Percentiles rank a stretch among this genome's conserved stretches.
These are phyloP conservation scores for Paraescarpia echinospica DNA, from an alignment of 1,140 invertebrate genomes.

Conservation along the genomic window DNA sequence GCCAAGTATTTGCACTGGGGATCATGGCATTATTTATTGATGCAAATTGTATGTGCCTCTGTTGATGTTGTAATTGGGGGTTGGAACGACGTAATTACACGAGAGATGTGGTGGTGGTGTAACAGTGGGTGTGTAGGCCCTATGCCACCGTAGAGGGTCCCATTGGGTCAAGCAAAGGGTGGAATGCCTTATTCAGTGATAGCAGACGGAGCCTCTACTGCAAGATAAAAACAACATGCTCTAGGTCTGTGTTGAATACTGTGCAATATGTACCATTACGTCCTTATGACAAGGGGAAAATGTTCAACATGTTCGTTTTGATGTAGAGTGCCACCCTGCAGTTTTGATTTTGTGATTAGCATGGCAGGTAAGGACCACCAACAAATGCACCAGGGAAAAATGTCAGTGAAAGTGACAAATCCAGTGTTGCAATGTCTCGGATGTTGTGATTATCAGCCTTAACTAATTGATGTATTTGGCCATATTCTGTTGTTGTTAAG, in stretches of 20 bases:
- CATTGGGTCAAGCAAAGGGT: background rate
- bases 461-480: no score
- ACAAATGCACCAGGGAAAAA: no score
- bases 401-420: no score
- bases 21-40: background rate
- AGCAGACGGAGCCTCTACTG: background rate
- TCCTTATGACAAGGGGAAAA: background rate
- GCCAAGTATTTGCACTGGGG: background rate
- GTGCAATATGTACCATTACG: background rate
- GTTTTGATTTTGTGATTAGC: no score
- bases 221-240: background rate
- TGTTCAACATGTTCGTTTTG: no score
- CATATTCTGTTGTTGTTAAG: background rate
- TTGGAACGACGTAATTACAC: background rate
- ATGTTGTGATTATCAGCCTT: no score
- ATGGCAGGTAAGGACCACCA: no score
- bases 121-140: background rate
- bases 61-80: background rate
- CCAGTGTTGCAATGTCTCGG: no score
- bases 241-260: background rate
- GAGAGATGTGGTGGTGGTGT: background rate
- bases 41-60: background rate
- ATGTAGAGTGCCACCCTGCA: no score
- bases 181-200: background rate
- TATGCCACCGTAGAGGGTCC: background rate